Conservation (phyloP, 2,888 invertebrate species). For the Biston betularia region DNA sequence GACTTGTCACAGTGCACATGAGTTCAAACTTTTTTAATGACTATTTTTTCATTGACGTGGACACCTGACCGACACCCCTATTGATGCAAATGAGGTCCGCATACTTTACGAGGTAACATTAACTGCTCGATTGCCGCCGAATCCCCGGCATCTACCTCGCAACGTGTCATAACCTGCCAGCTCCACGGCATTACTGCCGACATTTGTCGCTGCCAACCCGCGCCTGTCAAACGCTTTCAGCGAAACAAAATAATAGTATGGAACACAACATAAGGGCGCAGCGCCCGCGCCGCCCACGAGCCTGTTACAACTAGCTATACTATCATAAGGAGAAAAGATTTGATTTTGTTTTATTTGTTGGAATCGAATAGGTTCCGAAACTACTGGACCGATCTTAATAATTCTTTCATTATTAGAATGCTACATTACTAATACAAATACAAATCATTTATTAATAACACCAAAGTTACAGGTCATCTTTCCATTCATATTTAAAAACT, state of each 20-base stretch:
- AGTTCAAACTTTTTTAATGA: too few relatives aligned
- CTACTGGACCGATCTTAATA: too few relatives aligned
- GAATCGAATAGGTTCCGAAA: too few relatives aligned
- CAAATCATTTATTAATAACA: too few relatives aligned
- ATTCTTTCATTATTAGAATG: too few relatives aligned
- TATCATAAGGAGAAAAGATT: too few relatives aligned
- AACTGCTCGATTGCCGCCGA: slow-evolving; percentile 66
- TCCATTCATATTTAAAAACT: too few relatives aligned
- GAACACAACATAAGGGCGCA: background rate
- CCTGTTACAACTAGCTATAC: too few relatives aligned
- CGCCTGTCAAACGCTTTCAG: slow-evolving; percentile 48
- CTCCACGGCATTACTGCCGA: slow-evolving; percentile 48
- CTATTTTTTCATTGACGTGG: background rate
- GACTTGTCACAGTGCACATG: too few relatives aligned
- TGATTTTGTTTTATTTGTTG: too few relatives aligned
- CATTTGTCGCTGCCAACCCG: slow-evolving; percentile 60
- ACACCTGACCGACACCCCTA: slow-evolving; percentile 27
- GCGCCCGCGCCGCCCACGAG: background rate
- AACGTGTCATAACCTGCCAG: slow-evolving; percentile 31
- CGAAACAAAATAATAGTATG: slow-evolving; percentile 1
- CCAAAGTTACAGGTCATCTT: too few relatives aligned
- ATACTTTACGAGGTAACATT: slow-evolving; percentile 67
- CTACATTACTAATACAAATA: too few relatives aligned
- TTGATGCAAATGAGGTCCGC: slow-evolving; percentile 61
- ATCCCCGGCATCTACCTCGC: slow-evolving; percentile 55